A percentile compares a stretch with the other conserved stretches of the same genome.
Conservation (phyloP, 2,797 vertebrate species). For the Paguma larvata region DNA sequence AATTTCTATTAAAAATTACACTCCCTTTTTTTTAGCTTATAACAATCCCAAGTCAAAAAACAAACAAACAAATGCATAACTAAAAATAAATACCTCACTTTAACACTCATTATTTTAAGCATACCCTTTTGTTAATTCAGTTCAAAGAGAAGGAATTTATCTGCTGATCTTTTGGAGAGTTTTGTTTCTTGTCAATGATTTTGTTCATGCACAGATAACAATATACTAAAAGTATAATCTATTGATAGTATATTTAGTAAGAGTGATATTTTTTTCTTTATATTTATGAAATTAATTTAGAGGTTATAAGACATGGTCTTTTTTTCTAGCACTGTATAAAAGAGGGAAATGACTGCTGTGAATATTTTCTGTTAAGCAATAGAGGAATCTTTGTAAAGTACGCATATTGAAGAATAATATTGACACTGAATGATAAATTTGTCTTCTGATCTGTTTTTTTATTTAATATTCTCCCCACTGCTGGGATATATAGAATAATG, state of each 20-base stretch:
- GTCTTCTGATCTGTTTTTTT: neutral
- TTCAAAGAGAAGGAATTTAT: slow-evolving; percentile 8
- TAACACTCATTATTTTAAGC: neutral
- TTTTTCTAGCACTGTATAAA: neutral
- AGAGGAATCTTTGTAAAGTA: neutral
- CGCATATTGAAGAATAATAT: neutral
- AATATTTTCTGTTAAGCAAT: slow-evolving; percentile 47
- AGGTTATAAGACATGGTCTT: neutral
- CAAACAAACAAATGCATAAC: slow-evolving; percentile 4
- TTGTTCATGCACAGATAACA: neutral
- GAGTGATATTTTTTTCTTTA: neutral
- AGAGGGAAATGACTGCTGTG: neutral
- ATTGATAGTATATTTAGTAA: neutral
- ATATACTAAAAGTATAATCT: neutral
- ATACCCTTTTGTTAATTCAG: neutral
- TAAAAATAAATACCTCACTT: neutral
- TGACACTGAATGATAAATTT: neutral
- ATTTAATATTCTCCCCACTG: neutral
- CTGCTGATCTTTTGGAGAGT: neutral
- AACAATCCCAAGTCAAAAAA: neutral
- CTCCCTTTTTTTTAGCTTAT: neutral
- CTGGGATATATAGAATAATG: neutral
- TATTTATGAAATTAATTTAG: neutral
- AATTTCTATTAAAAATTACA: neutral
- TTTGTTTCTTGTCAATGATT: neutral